Percentiles rank a stretch among this genome's conserved stretches.
phyloP scores from a whole-genome alignment of 2,888 invertebrate species.

The Campoletis raptor region DNA sequence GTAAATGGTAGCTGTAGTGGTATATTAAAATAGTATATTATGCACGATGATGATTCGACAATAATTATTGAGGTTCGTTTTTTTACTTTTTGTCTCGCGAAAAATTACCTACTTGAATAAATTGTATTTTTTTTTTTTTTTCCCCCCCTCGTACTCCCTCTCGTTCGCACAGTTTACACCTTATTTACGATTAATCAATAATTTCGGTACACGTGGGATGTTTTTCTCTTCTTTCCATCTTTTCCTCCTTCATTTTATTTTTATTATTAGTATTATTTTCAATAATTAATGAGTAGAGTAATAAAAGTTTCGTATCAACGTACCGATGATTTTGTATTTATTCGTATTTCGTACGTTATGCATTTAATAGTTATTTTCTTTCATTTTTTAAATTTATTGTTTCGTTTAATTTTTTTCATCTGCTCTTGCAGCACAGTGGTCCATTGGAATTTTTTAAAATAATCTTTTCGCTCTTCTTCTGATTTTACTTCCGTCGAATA shows the following conservation, averaged over 20 bases:
- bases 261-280: slow-evolving; percentile 23
- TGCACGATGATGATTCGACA: slow-evolving; percentile 57
- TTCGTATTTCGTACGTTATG: slow-evolving; percentile 56
- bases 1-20: slow-evolving; percentile 64
- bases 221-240: slow-evolving; percentile 26
- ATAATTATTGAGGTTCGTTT: slow-evolving; percentile 52
- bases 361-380: slow-evolving; percentile 55
- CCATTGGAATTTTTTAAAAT: slow-evolving; percentile 54
- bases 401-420: slow-evolving; percentile 42
- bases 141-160: not conserved
- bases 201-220: slow-evolving; percentile 53
- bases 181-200: slow-evolving; percentile 56
- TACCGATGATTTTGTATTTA: no score
- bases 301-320: no score
- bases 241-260: slow-evolving; percentile 14
- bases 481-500: not conserved
- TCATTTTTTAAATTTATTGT: slow-evolving; percentile 25
- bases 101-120: not conserved
- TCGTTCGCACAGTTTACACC: slow-evolving; percentile 41
- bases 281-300: slow-evolving; percentile 62
- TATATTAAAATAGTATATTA: slow-evolving; percentile 67
- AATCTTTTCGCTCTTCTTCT: not conserved
- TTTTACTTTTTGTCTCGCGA: not conserved
- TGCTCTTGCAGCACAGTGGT: slow-evolving; percentile 59
- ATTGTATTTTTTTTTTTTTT: slow-evolving; percentile 31